phyloP scores from a whole-genome alignment of 2,113 vertebrate genomes.

The Rhombomys opimus region DNA sequence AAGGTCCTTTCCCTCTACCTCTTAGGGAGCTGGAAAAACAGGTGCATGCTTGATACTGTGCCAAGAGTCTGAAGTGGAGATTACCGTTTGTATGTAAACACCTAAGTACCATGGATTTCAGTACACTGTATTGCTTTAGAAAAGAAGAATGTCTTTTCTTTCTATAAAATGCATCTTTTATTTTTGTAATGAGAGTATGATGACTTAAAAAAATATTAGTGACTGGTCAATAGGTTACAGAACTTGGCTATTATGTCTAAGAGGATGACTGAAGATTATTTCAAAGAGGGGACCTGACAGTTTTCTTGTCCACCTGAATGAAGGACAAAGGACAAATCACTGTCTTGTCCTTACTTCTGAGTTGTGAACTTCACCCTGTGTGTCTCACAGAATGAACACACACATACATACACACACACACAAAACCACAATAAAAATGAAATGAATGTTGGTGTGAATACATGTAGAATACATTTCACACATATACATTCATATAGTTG shows the following conservation, averaged over 20 bases:
- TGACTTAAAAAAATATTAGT: not conserved
- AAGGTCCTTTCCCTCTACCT: not conserved
- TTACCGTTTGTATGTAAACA: not conserved
- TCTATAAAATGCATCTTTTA: not conserved
- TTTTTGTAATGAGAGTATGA: conserved; percentile 27
- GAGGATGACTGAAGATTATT: not conserved
- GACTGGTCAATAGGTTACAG: not conserved
- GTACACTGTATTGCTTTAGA: not conserved
- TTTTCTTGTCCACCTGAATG: conserved; percentile 25
- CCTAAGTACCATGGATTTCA: not conserved
- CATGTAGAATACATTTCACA: not conserved
- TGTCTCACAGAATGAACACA: not conserved
- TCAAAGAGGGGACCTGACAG: not conserved
- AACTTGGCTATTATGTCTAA: not conserved
- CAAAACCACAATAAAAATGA: not conserved
- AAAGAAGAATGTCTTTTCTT: not conserved
- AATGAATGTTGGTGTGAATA: not conserved
- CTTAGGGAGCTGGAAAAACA: not conserved
- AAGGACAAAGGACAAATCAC: not conserved
- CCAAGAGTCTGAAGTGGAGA: not conserved
- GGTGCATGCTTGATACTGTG: not conserved
- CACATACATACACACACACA: too few species aligned
- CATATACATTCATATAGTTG: not conserved
- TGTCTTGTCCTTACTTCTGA: conserved; percentile 1
- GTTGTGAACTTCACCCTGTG: conserved; percentile 14